phyloP scores from a whole-genome alignment of 2,113 vertebrate genomes.

The Phalacrocorax aristotelis region DNA sequence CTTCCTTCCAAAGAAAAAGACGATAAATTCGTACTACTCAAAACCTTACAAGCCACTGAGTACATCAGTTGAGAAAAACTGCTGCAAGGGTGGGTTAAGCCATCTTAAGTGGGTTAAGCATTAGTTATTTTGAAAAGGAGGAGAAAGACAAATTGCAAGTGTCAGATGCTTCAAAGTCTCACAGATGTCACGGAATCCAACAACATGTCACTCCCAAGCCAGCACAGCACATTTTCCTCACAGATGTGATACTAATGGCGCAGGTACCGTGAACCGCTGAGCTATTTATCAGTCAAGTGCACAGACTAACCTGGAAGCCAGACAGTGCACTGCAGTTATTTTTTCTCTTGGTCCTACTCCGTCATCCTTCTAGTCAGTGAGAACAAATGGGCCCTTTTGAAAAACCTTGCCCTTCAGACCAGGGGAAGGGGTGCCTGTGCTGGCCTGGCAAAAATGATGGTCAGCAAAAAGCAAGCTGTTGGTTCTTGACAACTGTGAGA shows the following conservation, averaged over 20 bases:
- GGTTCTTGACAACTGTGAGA: rapidly evolving
- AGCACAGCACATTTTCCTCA: rapidly evolving
- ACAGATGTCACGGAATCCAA: neutral
- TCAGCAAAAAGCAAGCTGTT: neutral
- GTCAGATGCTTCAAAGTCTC: neutral
- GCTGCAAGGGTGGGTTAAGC: neutral
- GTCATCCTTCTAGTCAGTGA: neutral
- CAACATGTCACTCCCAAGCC: neutral
- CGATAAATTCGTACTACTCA: neutral
- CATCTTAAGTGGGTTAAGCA: neutral
- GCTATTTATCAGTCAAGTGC: neutral
- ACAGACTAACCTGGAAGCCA: neutral
- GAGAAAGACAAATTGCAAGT: neutral
- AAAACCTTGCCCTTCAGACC: neutral
- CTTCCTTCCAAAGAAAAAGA: neutral
- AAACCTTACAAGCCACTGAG: neutral
- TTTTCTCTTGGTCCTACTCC: neutral
- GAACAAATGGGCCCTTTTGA: neutral
- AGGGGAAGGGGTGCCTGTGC: neutral
- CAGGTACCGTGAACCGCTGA: neutral
- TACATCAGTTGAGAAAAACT: neutral
- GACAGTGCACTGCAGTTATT: rapidly evolving
- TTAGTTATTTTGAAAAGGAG: neutral
- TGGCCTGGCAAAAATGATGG: neutral
- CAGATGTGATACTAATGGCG: neutral